phyloP scores from a whole-genome alignment of 2,113 vertebrate genomes.

The Spheniscus mendiculus region DNA sequence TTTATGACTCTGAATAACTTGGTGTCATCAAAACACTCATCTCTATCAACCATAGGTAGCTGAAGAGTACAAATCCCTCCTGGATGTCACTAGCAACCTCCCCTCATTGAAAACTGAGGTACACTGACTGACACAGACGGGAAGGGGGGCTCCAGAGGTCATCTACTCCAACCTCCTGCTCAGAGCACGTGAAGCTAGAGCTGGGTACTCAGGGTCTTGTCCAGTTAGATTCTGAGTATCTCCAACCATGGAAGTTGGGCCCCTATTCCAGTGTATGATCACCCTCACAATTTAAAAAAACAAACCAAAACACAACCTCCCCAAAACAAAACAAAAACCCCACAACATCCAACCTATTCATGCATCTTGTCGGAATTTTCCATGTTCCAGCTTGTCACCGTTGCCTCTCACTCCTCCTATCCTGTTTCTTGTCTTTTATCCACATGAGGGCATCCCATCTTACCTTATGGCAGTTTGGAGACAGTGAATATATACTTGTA shows the following conservation, averaged over 20 bases:
- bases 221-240: neutral
- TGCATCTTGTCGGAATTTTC: neutral
- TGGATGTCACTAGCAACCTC: neutral
- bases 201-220: neutral
- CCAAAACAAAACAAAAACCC: neutral
- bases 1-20: neutral
- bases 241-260: fast-evolving
- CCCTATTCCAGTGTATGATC: neutral
- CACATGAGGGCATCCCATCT: neutral
- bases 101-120: neutral
- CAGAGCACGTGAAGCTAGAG: neutral
- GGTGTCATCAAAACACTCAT: neutral
- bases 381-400: neutral
- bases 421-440: neutral
- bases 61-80: neutral
- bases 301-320: neutral
- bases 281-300: neutral
- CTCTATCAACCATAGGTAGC: neutral
- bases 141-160: neutral
- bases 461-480: neutral
- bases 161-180: neutral
- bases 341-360: neutral
- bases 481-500: neutral
- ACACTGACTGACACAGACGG: neutral
- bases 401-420: neutral